These are phyloP conservation scores for Hippocampus kuda DNA, from an alignment of 2,797 vertebrate species.

Conservation along the genomic window DNA sequence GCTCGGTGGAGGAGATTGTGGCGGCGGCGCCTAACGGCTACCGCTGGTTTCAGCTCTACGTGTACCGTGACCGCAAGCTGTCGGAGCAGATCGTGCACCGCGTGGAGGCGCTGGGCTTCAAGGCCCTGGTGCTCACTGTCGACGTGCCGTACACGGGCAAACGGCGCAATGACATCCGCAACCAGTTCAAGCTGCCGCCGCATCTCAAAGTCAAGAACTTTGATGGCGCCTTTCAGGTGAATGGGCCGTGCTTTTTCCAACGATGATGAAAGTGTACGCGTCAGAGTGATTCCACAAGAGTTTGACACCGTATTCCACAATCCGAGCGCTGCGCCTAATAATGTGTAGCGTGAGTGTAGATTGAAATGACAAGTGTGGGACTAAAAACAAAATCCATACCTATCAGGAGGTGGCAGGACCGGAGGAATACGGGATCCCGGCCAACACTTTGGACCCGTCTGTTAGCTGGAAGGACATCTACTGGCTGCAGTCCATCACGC, in stretches of 20 bases:
- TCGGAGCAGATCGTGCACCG: conserved; percentile 75
- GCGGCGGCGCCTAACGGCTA: conserved; percentile 70
- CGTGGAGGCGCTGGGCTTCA: conserved; percentile 78
- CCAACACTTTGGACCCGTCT: conserved; percentile 73
- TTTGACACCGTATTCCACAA: too few relatives aligned
- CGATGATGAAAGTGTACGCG: too few relatives aligned
- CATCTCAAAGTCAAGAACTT: conserved; percentile 82
- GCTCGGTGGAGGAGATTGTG: conserved; percentile 81
- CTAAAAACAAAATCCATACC: neutral
- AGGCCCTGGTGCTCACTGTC: conserved; percentile 82
- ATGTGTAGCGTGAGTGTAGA: too few relatives aligned
- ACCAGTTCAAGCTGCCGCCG: conserved; percentile 75
- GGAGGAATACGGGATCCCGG: conserved; percentile 67
- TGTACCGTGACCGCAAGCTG: conserved; percentile 75
- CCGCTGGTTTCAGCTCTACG: conserved; percentile 91
- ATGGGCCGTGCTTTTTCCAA: neutral
- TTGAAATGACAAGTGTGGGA: neutral
- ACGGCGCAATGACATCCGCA: conserved; percentile 77
- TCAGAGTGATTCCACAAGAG: too few relatives aligned
- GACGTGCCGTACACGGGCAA: conserved; percentile 81
- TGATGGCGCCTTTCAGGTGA: conserved; percentile 74
- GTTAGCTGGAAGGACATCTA: conserved; percentile 85
- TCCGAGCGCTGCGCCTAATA: too few relatives aligned
- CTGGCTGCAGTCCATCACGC: conserved; percentile 80
- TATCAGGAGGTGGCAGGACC: conserved; percentile 55